Conservation (phyloP, 2,113 vertebrate species). For the Ovibos moschatus region DNA sequence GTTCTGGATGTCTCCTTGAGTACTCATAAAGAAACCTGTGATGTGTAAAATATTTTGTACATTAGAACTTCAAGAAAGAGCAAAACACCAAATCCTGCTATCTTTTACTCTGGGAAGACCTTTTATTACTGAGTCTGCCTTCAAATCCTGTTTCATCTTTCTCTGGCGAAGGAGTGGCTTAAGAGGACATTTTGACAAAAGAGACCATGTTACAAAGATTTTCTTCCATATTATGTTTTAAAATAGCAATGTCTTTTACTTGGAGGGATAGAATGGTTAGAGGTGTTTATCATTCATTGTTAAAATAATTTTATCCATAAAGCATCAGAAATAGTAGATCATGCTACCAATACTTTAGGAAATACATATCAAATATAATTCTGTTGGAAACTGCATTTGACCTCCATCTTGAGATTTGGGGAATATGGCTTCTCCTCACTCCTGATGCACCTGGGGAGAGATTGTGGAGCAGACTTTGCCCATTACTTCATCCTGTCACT, state of each 20-base stretch:
- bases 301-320: background rate
- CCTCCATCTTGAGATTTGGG: background rate
- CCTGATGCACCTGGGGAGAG: background rate
- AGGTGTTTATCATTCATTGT: background rate
- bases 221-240: background rate
- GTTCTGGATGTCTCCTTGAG: constrained; percentile 39
- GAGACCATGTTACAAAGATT: background rate
- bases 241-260: background rate
- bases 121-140: background rate
- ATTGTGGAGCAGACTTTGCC: background rate
- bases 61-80: background rate
- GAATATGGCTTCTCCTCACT: background rate
- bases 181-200: background rate
- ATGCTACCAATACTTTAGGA: background rate
- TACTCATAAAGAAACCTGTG: constrained; percentile 63
- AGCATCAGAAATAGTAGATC: background rate
- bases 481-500: background rate
- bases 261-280: background rate
- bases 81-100: background rate
- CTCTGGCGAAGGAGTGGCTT: background rate
- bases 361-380: background rate
- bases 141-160: background rate
- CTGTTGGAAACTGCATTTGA: background rate
- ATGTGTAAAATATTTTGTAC: background rate
- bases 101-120: background rate